A percentile compares a stretch with the other conserved stretches of the same genome.
phyloP scores from a whole-genome alignment of 2,888 invertebrate genomes.

The Rhogogaster chlorosoma region DNA sequence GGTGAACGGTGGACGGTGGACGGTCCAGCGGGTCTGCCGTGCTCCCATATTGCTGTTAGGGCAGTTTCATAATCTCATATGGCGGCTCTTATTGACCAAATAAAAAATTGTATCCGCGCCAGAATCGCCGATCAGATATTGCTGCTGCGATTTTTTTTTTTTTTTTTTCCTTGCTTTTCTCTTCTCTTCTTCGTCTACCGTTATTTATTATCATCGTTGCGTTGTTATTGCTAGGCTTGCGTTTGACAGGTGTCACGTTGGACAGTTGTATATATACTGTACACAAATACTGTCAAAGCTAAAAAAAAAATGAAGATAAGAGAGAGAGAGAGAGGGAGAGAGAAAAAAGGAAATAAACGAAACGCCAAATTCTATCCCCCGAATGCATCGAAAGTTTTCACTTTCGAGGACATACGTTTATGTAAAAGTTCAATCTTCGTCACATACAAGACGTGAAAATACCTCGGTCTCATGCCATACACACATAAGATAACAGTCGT shows the following conservation, averaged over 20 bases:
- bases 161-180: not conserved
- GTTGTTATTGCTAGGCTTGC: constrained; percentile 36
- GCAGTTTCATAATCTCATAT: constrained; percentile 72
- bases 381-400: too few relatives aligned
- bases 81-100: constrained; percentile 67
- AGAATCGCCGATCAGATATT: constrained; percentile 63
- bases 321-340: not conserved
- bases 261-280: constrained; percentile 3
- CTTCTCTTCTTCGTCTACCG: not conserved
- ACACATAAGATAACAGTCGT: not conserved
- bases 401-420: not conserved
- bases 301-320: not conserved
- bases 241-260: constrained; percentile 35
- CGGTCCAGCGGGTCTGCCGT: constrained; percentile 50
- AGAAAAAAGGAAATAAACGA: not conserved
- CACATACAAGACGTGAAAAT: not conserved
- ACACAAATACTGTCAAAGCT: not conserved
- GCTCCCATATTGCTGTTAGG: constrained; percentile 70
- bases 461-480: not conserved
- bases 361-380: too few relatives aligned
- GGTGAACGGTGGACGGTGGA: constrained; percentile 54
- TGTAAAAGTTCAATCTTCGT: not conserved
- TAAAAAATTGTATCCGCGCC: constrained; percentile 65
- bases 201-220: constrained; percentile 31
- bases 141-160: constrained; percentile 41